Evolutionary conservation across 2,797 vertebrate genomes (phyloP), one percentile per base, ranked within the genome.

Genomic region (Phrynocephalus guinanensis): DNA sequence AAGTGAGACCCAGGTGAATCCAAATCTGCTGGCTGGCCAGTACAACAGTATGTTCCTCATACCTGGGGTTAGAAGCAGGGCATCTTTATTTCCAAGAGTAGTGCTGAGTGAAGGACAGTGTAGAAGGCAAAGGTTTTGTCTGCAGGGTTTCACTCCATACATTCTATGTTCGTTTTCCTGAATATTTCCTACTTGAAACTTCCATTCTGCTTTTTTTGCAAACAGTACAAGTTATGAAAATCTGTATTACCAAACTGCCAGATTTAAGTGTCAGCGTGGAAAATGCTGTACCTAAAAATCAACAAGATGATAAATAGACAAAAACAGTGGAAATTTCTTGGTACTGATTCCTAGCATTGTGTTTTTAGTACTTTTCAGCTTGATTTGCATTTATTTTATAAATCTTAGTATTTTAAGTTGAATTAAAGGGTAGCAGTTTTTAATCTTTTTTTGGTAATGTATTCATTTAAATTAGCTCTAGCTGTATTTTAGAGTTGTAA

Each of bases 401-500:
- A 93, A 93, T 81, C 94, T 92, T 89, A 87, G 90, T 94, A 93
- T 88, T 90, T 82, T 87, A 90, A 92, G 78, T 0, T 71, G 91
- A 80, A 80, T 88, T 94, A 80, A 90, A 87, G 63, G 84, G 92
- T 94, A 88, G 86, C 90, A 94, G 92, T 90, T 93, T 95, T 84
- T 88, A 88, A 85, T 88, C 48, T 94, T 91, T 95, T 95, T 95
- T 95, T 94, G 95, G 91, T 96, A 95, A 93, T 94, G 88, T 94
- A 92, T 94, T 96, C 94, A 94, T 82, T 94, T 92, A 91, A 96
- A 94, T 95, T 96, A 96, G 93, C 88, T 90, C 90, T 93, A 93
- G 93, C 22, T 73, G 82, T 94, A 89, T 95, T 95, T 95, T 95
- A 94, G 95, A 96, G 95, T 92, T 97, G 96, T 97, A 97, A 97